Percentiles rank a stretch among this genome's conserved stretches.
phyloP scores from a whole-genome alignment of 2,888 invertebrate species.

The Erannis defoliaria region DNA sequence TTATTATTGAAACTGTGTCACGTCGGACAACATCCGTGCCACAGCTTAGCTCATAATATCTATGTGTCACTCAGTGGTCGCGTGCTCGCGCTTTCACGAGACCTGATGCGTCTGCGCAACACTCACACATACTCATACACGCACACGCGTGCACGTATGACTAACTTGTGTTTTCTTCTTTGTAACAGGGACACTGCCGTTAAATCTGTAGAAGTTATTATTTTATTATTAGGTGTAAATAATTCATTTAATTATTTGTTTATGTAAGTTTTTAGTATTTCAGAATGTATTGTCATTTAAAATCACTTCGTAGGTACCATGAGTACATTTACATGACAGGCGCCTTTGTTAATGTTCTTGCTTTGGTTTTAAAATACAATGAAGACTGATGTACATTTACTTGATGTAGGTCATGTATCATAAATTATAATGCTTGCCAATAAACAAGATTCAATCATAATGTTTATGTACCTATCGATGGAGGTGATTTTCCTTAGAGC shows the following conservation, averaged over 20 bases:
- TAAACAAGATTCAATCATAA: slow-evolving; percentile 6
- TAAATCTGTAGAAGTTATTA: slow-evolving; percentile 11
- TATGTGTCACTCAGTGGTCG: slow-evolving; percentile 56
- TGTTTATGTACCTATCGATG: neutral
- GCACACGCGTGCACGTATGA: slow-evolving; percentile 33
- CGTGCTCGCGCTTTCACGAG: slow-evolving; percentile 65
- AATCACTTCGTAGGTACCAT: neutral
- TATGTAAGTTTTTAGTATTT: neutral
- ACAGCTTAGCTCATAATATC: slow-evolving; percentile 13
- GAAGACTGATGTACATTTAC: neutral
- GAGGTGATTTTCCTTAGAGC: slow-evolving; percentile 11
- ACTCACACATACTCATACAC: slow-evolving; percentile 33
- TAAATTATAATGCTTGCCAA: neutral
- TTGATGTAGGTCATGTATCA: slow-evolving; percentile 17
- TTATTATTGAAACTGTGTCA: neutral
- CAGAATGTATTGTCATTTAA: neutral
- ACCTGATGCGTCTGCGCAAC: slow-evolving; percentile 51
- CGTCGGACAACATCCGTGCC: slow-evolving; percentile 2
- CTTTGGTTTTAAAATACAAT: slow-evolving; percentile 1
- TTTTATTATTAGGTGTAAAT: too few species aligned
- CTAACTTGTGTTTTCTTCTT: slow-evolving; percentile 37
- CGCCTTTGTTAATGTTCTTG: neutral
- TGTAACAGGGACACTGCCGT: slow-evolving; percentile 46
- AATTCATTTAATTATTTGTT: too few species aligned
- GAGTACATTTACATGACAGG: neutral